Conservation (phyloP, 1,140 invertebrate species). For the Callitettix versicolor region DNA sequence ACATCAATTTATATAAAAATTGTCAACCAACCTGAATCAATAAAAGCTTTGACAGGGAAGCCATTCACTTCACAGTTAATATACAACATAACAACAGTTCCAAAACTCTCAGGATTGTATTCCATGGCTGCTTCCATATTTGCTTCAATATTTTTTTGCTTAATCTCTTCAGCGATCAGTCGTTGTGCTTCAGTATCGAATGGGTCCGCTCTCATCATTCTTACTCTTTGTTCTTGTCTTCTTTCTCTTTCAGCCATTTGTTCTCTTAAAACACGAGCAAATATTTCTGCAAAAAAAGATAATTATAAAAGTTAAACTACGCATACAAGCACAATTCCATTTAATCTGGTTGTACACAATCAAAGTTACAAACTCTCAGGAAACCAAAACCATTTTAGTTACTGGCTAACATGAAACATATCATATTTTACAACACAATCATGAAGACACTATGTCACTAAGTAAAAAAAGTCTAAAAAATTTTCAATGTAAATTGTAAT, state of each 20-base stretch:
- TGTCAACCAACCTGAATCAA: conserved; percentile 78
- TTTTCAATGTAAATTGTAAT: too few relatives aligned
- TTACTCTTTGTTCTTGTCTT: conserved; percentile 66
- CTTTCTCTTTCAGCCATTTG: conserved; percentile 68
- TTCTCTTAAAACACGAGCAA: conserved; percentile 68
- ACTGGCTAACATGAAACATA: too few relatives aligned
- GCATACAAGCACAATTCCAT: too few relatives aligned
- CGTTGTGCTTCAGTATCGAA: conserved; percentile 91
- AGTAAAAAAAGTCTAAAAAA: too few relatives aligned
- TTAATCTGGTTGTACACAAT: too few relatives aligned
- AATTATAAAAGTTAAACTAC: neutral
- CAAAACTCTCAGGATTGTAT: conserved; percentile 95
- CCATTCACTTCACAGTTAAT: conserved; percentile 95
- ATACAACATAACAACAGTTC: conserved; percentile 94
- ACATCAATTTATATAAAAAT: too few relatives aligned
- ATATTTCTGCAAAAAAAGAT: conserved; percentile 50
- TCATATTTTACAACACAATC: too few relatives aligned
- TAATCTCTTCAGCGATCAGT: conserved; percentile 90
- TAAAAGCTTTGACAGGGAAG: conserved; percentile 92
- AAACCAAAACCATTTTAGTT: too few relatives aligned
- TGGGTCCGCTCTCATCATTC: conserved; percentile 86
- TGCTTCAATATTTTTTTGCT: conserved; percentile 91
- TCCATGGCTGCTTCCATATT: conserved; percentile 99
- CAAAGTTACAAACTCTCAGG: too few relatives aligned
- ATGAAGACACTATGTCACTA: too few relatives aligned